Conservation (phyloP, 1,140 invertebrate species). For the Diorhabda sublineata region DNA sequence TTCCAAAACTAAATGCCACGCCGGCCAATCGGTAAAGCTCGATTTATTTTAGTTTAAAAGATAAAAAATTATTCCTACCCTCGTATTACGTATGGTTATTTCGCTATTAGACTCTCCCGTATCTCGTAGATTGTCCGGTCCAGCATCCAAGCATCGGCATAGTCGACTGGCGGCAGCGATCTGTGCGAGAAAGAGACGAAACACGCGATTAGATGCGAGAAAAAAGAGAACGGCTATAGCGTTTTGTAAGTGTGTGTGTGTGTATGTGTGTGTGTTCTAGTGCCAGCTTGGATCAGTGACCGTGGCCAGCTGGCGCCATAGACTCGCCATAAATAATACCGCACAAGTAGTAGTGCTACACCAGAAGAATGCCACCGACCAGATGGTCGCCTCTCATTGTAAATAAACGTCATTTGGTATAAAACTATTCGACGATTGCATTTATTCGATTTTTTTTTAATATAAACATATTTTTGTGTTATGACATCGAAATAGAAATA, state of each 20-base stretch:
- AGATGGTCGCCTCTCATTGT: constrained; percentile 40
- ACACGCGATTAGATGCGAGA: neutral
- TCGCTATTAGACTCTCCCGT: neutral
- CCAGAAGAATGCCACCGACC: constrained; percentile 43
- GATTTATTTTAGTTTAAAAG: too few relatives aligned
- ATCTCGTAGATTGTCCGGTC: neutral
- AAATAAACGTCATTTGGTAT: constrained; percentile 24
- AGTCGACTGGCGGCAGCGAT: constrained; percentile 10
- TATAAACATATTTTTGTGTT: neutral
- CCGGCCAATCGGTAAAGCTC: too few relatives aligned
- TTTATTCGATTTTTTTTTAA: neutral
- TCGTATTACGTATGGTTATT: too few relatives aligned
- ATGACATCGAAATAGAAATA: too few relatives aligned
- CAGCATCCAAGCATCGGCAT: constrained; percentile 5
- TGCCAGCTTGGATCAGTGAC: constrained; percentile 44
- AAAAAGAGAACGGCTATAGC: neutral
- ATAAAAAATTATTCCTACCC: too few relatives aligned
- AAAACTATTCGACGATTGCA: constrained; percentile 3
- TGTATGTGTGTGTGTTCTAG: neutral
- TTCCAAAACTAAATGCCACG: too few relatives aligned
- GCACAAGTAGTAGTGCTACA: constrained; percentile 43
- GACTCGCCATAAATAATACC: constrained; percentile 47
- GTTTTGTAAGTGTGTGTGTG: constrained; percentile 3
- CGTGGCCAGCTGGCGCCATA: constrained; percentile 48
- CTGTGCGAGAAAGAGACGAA: constrained; percentile 7